Evolutionary conservation across 2,888 invertebrate genomes (phyloP).

Genomic region (Sesamia inferens): DNA sequence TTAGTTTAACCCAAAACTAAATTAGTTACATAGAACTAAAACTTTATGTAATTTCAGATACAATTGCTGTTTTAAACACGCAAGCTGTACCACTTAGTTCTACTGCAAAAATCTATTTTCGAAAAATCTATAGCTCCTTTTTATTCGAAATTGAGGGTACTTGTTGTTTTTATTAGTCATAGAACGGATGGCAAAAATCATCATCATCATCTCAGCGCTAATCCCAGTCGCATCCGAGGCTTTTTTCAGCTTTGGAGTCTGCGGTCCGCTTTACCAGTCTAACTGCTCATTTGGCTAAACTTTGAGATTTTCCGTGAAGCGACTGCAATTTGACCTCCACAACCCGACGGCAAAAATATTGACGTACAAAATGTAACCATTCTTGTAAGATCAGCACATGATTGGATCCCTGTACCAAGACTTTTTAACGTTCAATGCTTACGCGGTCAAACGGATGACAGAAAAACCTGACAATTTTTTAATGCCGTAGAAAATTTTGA

Average conservation of each 20-base stretch:
- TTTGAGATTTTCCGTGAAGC: no score
- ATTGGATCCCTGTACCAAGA: neutral
- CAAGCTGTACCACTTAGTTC: neutral
- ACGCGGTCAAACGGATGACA: neutral
- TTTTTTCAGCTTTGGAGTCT: no score
- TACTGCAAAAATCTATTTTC: neutral
- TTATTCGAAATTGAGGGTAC: neutral
- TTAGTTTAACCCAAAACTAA: conserved; percentile 56
- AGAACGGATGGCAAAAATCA: neutral
- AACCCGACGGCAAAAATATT: no score
- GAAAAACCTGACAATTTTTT: no score
- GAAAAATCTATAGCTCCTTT: neutral
- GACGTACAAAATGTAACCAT: neutral
- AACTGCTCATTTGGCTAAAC: no score
- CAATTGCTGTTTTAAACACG: conserved; percentile 18
- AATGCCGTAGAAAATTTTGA: no score
- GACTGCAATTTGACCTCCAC: no score
- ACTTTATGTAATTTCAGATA: conserved; percentile 40
- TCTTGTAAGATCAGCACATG: neutral
- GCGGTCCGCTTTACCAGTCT: no score
- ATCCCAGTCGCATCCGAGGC: no score
- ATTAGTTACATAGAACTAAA: conserved; percentile 52
- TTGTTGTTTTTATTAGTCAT: neutral
- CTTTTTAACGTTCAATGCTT: neutral
- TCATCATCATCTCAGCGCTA: no score